A percentile compares a stretch with the other conserved stretches of the same genome.
phyloP scores from a whole-genome alignment of 2,797 vertebrate genomes.

The Sternotherus odoratus region DNA sequence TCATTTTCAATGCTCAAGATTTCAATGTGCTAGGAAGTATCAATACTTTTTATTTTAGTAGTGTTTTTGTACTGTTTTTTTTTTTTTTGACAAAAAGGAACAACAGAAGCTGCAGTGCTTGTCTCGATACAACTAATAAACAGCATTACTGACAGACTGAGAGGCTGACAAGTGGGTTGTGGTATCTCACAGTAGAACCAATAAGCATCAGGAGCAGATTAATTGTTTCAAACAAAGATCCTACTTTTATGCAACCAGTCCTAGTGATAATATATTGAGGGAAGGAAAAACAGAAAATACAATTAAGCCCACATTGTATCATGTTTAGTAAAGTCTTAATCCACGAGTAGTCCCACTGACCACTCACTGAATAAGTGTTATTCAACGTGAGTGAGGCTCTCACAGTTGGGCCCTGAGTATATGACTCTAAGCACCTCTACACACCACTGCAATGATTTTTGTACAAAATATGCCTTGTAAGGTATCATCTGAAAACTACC shows the following conservation, averaged over 20 bases:
- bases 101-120: neutral
- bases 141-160: neutral
- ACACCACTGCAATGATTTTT: neutral
- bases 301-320: neutral
- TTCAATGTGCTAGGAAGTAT: neutral
- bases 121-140: neutral
- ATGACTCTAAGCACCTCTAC: neutral
- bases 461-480: neutral
- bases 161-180: neutral
- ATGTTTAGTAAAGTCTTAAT: neutral
- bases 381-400: rapidly evolving
- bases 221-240: neutral
- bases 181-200: neutral
- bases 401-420: neutral
- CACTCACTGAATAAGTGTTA: neutral
- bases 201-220: neutral
- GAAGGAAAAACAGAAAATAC: neutral
- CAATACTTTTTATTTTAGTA: neutral
- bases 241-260: neutral
- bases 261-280: neutral
- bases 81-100: neutral
- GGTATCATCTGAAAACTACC: neutral
- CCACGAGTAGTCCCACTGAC: neutral
- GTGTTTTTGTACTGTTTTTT: neutral
- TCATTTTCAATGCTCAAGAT: neutral